These are phyloP conservation scores for Varanus komodoensis DNA, from an alignment of 2,113 vertebrate genomes.

Conservation along the genomic window DNA sequence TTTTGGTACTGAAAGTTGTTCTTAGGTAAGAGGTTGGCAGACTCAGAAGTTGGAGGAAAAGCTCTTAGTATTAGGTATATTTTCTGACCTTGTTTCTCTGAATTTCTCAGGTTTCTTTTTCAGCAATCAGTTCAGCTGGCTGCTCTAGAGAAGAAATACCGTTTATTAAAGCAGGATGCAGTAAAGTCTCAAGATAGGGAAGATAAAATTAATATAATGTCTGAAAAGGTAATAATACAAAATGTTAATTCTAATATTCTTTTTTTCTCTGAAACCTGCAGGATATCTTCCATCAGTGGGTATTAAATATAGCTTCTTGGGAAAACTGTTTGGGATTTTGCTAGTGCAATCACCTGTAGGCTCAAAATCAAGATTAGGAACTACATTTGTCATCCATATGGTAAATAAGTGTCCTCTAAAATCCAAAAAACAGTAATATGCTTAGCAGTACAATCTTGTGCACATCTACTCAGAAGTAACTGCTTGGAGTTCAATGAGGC, in stretches of 20 bases:
- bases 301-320: background rate
- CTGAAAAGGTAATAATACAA: constrained; percentile 84
- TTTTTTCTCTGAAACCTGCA: background rate
- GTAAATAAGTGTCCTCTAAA: background rate
- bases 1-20: background rate
- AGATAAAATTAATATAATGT: constrained; percentile 83
- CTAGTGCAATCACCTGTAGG: background rate
- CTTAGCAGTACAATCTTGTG: background rate
- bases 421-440: background rate
- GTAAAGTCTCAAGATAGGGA: constrained; percentile 78
- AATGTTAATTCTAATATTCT: background rate
- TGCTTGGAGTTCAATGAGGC: background rate
- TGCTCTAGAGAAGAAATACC: constrained; percentile 84
- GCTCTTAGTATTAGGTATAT: background rate
- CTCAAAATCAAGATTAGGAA: background rate
- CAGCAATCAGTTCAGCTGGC: constrained; percentile 87
- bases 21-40: background rate
- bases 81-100: constrained; percentile 42
- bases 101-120: constrained; percentile 83
- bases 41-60: background rate
- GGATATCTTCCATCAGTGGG: background rate
- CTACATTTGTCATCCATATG: background rate
- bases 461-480: background rate
- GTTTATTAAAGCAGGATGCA: constrained; percentile 79
- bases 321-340: background rate